phyloP scores from a whole-genome alignment of 1,140 invertebrate genomes.

The Penaeus vannamei region DNA sequence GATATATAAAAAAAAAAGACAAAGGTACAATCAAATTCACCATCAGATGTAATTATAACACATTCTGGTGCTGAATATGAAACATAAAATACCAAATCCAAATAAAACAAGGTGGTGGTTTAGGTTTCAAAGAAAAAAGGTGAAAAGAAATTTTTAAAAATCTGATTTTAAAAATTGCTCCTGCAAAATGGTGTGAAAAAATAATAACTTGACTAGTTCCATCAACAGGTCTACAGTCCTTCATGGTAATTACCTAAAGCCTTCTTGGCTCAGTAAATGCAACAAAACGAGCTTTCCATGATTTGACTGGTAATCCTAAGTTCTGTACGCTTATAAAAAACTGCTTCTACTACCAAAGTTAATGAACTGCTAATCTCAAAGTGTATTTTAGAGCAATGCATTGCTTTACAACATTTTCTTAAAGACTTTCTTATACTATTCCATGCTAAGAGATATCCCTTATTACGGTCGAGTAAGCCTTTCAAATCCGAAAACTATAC shows the following conservation, averaged over 20 bases:
- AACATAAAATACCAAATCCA: too few relatives aligned
- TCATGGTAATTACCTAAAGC: slow-evolving; percentile 2
- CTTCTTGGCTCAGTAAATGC: neutral
- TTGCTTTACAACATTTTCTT: slow-evolving; percentile 35
- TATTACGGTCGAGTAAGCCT: neutral
- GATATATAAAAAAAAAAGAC: too few relatives aligned
- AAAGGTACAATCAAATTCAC: too few relatives aligned
- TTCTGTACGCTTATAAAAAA: too few relatives aligned
- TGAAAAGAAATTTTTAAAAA: neutral
- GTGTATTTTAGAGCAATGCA: slow-evolving; percentile 1
- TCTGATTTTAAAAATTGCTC: neutral
- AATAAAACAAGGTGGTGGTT: neutral
- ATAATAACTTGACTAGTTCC: slow-evolving; percentile 37
- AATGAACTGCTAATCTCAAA: too few relatives aligned
- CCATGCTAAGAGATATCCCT: neutral
- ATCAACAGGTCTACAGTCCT: slow-evolving; percentile 34
- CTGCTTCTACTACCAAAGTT: too few relatives aligned
- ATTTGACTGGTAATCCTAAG: too few relatives aligned
- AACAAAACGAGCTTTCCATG: neutral
- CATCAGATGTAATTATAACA: too few relatives aligned
- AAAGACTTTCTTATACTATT: neutral
- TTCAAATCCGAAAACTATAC: slow-evolving; percentile 4
- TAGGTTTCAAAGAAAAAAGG: slow-evolving; percentile 6
- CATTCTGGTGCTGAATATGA: too few relatives aligned
- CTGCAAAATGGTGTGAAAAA: slow-evolving; percentile 2